Base-by-base conservation (phyloP, 1,140 invertebrate genomes). In the Pteromalus puparum region DNA sequence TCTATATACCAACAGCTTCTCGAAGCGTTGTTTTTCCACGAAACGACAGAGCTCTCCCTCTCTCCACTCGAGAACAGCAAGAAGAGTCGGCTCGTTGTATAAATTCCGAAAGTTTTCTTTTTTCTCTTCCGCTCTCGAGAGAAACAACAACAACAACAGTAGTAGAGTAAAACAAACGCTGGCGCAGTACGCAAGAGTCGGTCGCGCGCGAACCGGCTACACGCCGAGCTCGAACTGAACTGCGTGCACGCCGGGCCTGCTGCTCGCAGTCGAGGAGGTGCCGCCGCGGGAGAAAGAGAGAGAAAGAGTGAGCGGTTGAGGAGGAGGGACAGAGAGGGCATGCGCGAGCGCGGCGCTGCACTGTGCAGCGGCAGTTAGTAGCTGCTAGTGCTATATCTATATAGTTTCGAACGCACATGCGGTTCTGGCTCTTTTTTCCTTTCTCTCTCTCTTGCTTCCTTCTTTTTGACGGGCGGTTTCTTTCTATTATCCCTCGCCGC, bases 191-290 rank as follows among this genome's bases (percentile, higher is more conserved):
- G 34, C 12, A 78, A 72, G 85, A 83, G 83, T 67, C 74, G 74
- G 72, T 53, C 65, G 48, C 38, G 53, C 24, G 74, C 84, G 76
- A 46, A 87, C 79, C 87, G 85, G 85, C 82, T 74, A 88, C 88
- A 78, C 88, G 89, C 86, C 89, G 87, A 89, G 87, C 88, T 87
- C 86, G 77, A 82, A 89, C 86, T 89, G 80, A 88, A 83, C 87
- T 83, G 38, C 81, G 65, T 46, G 78, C 42, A 26, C 80, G 80
- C 38, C 68, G 70, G 80, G 15, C 65, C 38, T 18, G 21, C 2
- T 3, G 12, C 4, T 48, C 74, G 74, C 74, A 30, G 18, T 1
- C 24, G 46, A 30, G 67, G 70, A 61, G 42, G 67, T 48, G 53
- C 21, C 9, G 61, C 38, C 24, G 61, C 26, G 76, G 34, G 53